Base-by-base conservation (phyloP, 1,140 invertebrate species). In the Caenorhabditis remanei region DNA sequence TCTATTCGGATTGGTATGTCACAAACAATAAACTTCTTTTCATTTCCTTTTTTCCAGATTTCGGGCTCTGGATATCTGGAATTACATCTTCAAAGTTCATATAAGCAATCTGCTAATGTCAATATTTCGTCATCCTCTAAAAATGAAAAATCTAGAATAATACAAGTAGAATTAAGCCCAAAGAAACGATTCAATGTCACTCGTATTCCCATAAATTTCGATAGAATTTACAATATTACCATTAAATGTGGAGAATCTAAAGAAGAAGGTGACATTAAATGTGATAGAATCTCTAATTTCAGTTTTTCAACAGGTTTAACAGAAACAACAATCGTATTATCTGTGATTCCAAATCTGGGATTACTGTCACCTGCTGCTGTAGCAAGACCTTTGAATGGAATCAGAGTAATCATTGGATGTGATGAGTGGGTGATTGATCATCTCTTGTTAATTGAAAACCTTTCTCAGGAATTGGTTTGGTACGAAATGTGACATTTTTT, bases 211-310 rank as follows among this genome's bases (percentile, higher is more conserved):
- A 14, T 67, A 6, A 24, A 67, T 19, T 67, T 67, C 41, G 19
- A 67, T 43, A 67, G 16, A 43, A 24, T 43, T 14, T 67, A 67
- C 41, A 67, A 67, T 43, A 43, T 67, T 24, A 67, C 65, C 11
- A 67, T 67, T 16, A 67, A 67, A 67, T 67, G 65, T 67, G 65
- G 65, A 67, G 41, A 41, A 43, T 67, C 65, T 14, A 46, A 67
- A 19, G 65, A 67, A 67, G 65, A 67, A 43, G 65, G 65, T 32
- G 2, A 32, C 32, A 32, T 32, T 32, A 32, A 32, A 32, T 32
- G 32, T 1, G 32, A 32, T 32, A 32, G 32, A 32, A 19, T 43
- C 9, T 67, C 13, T 5, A 67, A 19, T 67, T 13, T 19, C 16
- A 9, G 43, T 41, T 67, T 14, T 67, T 24, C 2, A 43, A n/a